These are phyloP conservation scores for Morinoia aosen DNA, from an alignment of 2,888 invertebrate genomes.

Conservation along the genomic window DNA sequence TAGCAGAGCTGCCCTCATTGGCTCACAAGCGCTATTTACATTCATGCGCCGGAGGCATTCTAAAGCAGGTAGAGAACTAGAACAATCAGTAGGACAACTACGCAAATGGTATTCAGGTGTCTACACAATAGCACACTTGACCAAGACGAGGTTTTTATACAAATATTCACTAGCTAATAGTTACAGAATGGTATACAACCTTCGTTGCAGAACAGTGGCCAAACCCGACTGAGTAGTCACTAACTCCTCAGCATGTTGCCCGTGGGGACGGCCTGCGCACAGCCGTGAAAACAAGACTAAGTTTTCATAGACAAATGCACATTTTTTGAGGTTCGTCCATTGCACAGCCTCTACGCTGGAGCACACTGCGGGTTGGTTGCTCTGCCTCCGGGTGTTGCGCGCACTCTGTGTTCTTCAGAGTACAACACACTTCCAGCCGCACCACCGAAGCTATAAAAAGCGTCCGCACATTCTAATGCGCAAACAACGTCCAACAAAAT, in stretches of 20 bases:
- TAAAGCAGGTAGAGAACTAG: slow-evolving; percentile 28
- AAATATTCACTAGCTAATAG: slow-evolving; percentile 28
- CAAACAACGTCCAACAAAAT: not conserved
- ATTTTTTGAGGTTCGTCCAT: not conserved
- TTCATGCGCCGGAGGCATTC: not conserved
- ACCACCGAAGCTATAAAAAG: not conserved
- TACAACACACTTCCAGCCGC: not conserved
- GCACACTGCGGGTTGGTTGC: not conserved
- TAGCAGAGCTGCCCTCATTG: not conserved
- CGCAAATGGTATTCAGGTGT: not conserved
- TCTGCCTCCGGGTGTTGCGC: not conserved
- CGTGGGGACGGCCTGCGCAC: not conserved
- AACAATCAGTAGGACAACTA: slow-evolving; percentile 18
- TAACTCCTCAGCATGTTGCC: not conserved
- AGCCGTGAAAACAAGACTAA: not conserved
- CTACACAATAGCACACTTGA: not conserved
- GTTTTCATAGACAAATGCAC: not conserved
- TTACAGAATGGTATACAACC: slow-evolving; percentile 53
- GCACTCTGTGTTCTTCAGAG: not conserved
- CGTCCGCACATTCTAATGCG: not conserved
- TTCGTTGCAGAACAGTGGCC: not conserved
- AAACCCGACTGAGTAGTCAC: not conserved
- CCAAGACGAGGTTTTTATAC: slow-evolving; percentile 19
- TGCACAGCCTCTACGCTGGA: not conserved
- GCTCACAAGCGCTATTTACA: not conserved